Conservation (phyloP, 2,797 vertebrate species). For the Malacoctenus gilli region DNA sequence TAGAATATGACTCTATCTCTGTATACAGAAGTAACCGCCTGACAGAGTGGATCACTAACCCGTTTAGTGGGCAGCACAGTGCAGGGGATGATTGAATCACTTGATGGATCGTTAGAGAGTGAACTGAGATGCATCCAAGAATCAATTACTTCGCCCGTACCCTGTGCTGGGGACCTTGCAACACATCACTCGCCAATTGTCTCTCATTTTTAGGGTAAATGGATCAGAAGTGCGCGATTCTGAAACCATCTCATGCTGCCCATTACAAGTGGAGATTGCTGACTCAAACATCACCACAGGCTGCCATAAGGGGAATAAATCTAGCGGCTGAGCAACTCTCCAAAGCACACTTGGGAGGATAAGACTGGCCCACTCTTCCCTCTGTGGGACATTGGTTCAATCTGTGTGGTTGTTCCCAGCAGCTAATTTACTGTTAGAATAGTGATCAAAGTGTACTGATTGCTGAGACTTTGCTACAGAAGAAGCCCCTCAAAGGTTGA, state of each 20-base stretch:
- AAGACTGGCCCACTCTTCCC: too few species aligned
- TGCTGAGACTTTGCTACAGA: too few species aligned
- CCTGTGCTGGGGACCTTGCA: background rate
- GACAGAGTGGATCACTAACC: background rate
- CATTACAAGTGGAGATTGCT: constrained; percentile 1
- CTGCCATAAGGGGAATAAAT: constrained; percentile 3
- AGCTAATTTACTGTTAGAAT: too few species aligned
- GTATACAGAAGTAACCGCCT: background rate
- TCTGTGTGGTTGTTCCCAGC: too few species aligned
- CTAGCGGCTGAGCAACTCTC: constrained; percentile 4
- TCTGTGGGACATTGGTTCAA: too few species aligned
- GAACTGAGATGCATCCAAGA: background rate
- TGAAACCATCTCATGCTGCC: background rate
- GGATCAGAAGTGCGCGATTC: background rate
- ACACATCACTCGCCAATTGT: background rate
- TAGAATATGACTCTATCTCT: constrained; percentile 1
- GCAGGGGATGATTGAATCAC: background rate
- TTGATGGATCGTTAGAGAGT: background rate
- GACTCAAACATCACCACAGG: background rate
- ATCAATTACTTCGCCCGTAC: background rate
- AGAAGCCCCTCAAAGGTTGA: too few species aligned
- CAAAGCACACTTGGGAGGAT: too few species aligned
- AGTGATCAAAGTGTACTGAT: too few species aligned
- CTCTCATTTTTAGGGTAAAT: background rate
- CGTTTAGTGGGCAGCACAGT: background rate